Percentiles rank a stretch among this genome's conserved stretches.
Evolutionary conservation across 2,113 vertebrate genomes (phyloP).

Genomic region (Nyctereutes procyonoides): DNA sequence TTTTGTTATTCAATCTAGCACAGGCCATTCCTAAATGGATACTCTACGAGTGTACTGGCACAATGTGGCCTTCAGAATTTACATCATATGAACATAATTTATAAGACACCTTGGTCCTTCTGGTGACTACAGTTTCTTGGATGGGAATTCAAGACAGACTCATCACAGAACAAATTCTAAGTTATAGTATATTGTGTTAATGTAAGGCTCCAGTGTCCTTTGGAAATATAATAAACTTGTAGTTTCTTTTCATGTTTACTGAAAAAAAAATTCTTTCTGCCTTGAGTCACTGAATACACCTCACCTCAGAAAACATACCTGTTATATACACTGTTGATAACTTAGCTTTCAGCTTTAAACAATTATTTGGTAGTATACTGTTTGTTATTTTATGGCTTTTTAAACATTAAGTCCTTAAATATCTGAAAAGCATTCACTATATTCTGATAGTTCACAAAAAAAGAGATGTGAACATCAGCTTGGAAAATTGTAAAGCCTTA

Average conservation of each 20-base stretch:
- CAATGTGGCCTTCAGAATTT: slow-evolving; percentile 36
- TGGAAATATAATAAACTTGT: slow-evolving; percentile 50
- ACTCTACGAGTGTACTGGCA: background rate
- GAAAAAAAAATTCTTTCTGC: slow-evolving; percentile 26
- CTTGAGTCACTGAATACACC: slow-evolving; percentile 46
- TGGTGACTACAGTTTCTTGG: slow-evolving; percentile 17
- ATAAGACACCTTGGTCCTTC: slow-evolving; percentile 42
- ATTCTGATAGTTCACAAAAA: slow-evolving; percentile 44
- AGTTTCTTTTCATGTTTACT: slow-evolving; percentile 60
- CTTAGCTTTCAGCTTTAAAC: slow-evolving; percentile 55
- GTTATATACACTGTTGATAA: slow-evolving; percentile 37
- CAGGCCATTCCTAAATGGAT: background rate
- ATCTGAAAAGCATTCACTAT: slow-evolving; percentile 55
- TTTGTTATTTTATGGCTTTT: slow-evolving; percentile 68
- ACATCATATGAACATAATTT: background rate
- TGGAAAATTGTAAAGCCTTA: slow-evolving; percentile 50
- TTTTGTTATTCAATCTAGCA: slow-evolving; percentile 32
- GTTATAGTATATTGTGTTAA: slow-evolving; percentile 46
- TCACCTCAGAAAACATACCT: slow-evolving; percentile 40
- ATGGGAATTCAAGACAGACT: slow-evolving; percentile 54
- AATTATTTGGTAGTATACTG: slow-evolving; percentile 56
- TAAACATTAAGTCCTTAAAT: slow-evolving; percentile 59
- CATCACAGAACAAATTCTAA: slow-evolving; percentile 44
- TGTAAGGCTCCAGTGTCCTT: slow-evolving; percentile 50
- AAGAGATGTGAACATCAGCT: slow-evolving; percentile 19